Base-by-base conservation (phyloP, 2,888 invertebrate genomes). In the Harpalus rufipes region DNA sequence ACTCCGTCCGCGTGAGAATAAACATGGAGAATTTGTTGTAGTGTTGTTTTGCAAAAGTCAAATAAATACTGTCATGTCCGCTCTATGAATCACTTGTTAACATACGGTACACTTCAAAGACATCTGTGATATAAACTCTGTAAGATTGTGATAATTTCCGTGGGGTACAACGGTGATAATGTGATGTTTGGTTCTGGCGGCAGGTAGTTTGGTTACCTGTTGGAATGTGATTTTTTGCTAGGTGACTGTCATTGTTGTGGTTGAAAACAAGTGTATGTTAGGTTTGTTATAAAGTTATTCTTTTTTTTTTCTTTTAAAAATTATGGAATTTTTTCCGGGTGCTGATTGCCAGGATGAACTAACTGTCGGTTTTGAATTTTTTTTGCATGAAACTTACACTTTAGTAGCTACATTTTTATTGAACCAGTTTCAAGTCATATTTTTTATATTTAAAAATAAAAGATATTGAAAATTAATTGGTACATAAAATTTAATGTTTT, bases 141-240 rank as follows among this genome's bases (percentile, higher is more conserved):
- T 2, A 41, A 68, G 12, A 39, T 41, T 68, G 68, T 68, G 68
- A 68, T 68, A 68, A 39, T 68, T 39, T 68, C 41, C 21, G 63
- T 63, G 63, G 6, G 10, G 68, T 68, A 18, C 25, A 65, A 14
- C 68, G 41, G 68, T 68, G 41, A 68, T 41, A 68, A 68, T 68
- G 68, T 68, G 68, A 68, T 68, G 25, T 39, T 68, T 68, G 68
- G 68, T 68, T 68, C 41, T 68, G 32, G 68, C 68, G 68, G 68
- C 68, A 68, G 68, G 68, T 68, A 39, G 68, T 39, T 44, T 74
- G 72, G 44, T 41, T 74, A 74, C 72, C 72, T 74, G 72, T 74
- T 68, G 72, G 72, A 74, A 74, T 74, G 72, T 74, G 72, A 74
- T 74, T 74, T 74, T 74, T 74, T 74, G 72, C 72, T 12, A 44